These are phyloP conservation scores for Lagorchestes hirsutus DNA, from an alignment of 2,797 vertebrate genomes.

Conservation along the genomic window DNA sequence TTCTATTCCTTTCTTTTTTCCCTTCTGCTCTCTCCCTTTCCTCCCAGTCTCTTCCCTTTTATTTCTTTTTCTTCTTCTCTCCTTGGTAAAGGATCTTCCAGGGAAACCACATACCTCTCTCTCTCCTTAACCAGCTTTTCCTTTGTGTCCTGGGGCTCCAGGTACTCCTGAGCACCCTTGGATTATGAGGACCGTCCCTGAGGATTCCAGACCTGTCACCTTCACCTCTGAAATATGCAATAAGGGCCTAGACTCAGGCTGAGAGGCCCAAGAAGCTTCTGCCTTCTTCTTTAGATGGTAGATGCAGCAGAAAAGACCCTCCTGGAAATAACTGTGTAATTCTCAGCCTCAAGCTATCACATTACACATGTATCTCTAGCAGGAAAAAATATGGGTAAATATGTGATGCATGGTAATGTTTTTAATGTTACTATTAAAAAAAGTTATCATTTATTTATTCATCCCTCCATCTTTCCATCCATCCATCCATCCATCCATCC, in stretches of 20 bases:
- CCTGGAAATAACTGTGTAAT: not conserved
- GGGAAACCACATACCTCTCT: not conserved
- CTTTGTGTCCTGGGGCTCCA: not conserved
- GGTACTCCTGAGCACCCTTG: conserved; percentile 55
- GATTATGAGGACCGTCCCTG: conserved; percentile 42
- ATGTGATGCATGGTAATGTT: not conserved
- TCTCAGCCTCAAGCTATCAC: not conserved
- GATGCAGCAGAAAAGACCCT: not conserved
- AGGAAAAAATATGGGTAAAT: not conserved
- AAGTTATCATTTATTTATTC: not conserved
- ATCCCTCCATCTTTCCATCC: no score
- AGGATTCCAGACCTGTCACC: conserved; percentile 29
- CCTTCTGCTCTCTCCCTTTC: not conserved
- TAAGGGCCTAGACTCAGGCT: not conserved
- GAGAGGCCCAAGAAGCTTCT: not conserved
- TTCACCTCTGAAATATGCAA: conserved; percentile 53
- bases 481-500: not conserved
- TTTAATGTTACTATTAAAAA: not conserved
- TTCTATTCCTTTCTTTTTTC: not conserved
- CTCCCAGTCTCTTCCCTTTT: not conserved
- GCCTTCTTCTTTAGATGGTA: not conserved
- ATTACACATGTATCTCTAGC: not conserved
- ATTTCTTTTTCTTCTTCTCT: not conserved
- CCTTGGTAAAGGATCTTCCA: not conserved
- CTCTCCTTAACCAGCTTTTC: conserved; percentile 38